A percentile compares a stretch with the other conserved stretches of the same genome.
Conservation (phyloP, 2,113 vertebrate genomes). For the human (Homo sapiens) region GRCh38 chr1:194109001-194109500, state of each 20-base stretch:
- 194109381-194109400: too few species aligned
- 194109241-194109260: neutral
- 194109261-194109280: neutral
- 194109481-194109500: too few species aligned
- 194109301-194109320: neutral
- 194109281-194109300: neutral
- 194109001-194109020: neutral
- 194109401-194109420: too few species aligned
- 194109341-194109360: neutral
- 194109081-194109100: neutral
- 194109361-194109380: neutral
- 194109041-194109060: neutral
- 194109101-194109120: neutral
- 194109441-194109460: too few species aligned
- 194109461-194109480: too few species aligned
- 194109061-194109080: neutral
- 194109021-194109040: neutral
- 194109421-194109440: too few species aligned
- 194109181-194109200: neutral
- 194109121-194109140: neutral
- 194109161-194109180: neutral
- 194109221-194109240: neutral
- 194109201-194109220: neutral
- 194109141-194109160: neutral
- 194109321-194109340: neutral